Evolutionary conservation across 1,140 invertebrate species (phyloP).

Genomic region (Drosophila ananassae): DNA sequence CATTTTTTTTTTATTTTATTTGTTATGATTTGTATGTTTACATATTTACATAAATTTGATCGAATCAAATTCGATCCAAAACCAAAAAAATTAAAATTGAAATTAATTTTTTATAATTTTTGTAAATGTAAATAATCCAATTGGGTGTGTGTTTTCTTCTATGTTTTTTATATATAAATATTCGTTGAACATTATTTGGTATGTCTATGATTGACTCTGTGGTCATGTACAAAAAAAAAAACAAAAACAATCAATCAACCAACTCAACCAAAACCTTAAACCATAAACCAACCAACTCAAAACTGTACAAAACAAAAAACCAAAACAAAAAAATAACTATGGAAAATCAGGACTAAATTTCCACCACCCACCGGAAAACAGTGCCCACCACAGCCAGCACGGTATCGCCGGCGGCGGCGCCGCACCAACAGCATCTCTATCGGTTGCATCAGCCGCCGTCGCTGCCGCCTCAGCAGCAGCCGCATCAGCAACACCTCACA

Average conservation of each 20-base stretch:
- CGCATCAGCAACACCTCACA: constrained; percentile 50
- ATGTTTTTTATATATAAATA: constrained; percentile 84
- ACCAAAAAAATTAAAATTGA: constrained; percentile 45
- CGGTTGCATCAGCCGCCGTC: constrained; percentile 60
- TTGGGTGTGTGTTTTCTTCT: constrained; percentile 84
- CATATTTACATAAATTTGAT: constrained; percentile 75
- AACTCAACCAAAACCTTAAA: constrained; percentile 81
- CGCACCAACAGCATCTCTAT: constrained; percentile 68
- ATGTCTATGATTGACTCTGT: constrained; percentile 84
- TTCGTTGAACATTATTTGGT: constrained; percentile 84
- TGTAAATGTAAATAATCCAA: constrained; percentile 84
- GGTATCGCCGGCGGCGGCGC: constrained; percentile 55
- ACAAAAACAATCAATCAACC: constrained; percentile 71
- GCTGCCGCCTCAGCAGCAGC: constrained; percentile 41
- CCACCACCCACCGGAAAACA: constrained; percentile 84
- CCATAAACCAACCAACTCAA: constrained; percentile 74
- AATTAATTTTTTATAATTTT: constrained; percentile 79
- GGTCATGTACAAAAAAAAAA: constrained; percentile 80
- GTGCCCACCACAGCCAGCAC: constrained; percentile 78
- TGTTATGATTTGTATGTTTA: constrained; percentile 76
- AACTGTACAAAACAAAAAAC: constrained; percentile 74
- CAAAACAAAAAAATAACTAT: constrained; percentile 64
- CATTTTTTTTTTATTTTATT: constrained; percentile 30
- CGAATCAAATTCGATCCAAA: constrained; percentile 47
- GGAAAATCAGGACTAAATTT: constrained; percentile 84